phyloP scores from a whole-genome alignment of 2,888 invertebrate species.

The Lottia scabra region DNA sequence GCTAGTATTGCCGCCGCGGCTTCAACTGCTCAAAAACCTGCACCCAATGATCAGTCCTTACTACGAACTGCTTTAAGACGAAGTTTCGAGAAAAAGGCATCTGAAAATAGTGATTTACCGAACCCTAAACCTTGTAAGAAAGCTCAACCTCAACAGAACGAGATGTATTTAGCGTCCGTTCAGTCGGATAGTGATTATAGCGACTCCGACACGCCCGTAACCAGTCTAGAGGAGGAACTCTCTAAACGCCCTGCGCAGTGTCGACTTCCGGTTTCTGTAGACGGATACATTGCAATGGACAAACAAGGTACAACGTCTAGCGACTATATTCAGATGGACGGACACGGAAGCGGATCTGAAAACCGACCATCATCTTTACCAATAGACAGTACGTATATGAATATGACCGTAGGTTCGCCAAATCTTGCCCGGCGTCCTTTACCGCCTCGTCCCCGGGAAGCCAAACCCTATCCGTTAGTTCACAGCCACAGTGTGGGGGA shows the following conservation, averaged over 20 bases:
- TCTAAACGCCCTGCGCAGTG: neutral
- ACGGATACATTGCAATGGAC: neutral
- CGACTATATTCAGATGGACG: too few species aligned
- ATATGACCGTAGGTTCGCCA: neutral
- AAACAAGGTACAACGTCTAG: neutral
- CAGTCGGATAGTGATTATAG: neutral
- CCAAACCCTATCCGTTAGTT: neutral
- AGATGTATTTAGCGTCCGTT: neutral
- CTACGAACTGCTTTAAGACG: neutral
- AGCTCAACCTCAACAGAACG: neutral
- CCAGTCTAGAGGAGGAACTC: neutral
- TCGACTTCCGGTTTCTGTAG: neutral
- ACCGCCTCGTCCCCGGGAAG: neutral
- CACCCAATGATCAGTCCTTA: neutral
- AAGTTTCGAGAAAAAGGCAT: neutral
- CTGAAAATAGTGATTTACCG: neutral
- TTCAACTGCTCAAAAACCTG: neutral
- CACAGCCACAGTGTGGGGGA: neutral
- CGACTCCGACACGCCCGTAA: neutral
- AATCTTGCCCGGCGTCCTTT: neutral
- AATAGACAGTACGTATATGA: neutral
- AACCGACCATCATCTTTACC: neutral
- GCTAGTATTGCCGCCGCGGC: neutral
- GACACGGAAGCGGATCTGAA: neutral
- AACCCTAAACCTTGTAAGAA: neutral